These are phyloP conservation scores for Drosophila cognata DNA, from an alignment of 2,888 invertebrate species.

Conservation along the genomic window DNA sequence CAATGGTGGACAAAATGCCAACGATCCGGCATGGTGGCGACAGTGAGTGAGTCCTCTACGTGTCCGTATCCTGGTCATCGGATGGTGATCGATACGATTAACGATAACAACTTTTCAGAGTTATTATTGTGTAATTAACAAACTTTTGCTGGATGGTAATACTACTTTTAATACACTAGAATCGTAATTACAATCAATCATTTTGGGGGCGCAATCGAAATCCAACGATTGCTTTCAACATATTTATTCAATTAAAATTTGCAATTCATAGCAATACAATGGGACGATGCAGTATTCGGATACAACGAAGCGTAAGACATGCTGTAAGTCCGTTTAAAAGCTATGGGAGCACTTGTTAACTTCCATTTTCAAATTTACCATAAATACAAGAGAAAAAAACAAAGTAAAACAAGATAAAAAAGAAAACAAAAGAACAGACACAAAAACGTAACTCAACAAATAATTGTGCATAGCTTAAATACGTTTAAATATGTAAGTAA, in stretches of 20 bases:
- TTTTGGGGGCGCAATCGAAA: constrained; percentile 15
- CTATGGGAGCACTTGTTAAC: constrained; percentile 38
- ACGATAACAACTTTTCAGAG: constrained; percentile 40
- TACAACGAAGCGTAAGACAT: constrained; percentile 39
- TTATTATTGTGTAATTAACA: constrained; percentile 32
- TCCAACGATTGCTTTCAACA: constrained; percentile 45
- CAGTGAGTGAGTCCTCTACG: constrained; percentile 50
- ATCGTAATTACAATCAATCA: constrained; percentile 25
- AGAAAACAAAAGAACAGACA: constrained; percentile 20
- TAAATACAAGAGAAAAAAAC: constrained; percentile 16
- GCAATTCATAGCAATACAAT: constrained; percentile 55
- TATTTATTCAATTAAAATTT: constrained; percentile 60
- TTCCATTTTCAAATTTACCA: constrained; percentile 30
- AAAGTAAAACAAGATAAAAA: constrained; percentile 5
- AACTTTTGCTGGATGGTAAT: constrained; percentile 48
- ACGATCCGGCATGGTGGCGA: constrained; percentile 83
- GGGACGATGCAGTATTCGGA: constrained; percentile 50
- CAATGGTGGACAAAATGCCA: constrained; percentile 74
- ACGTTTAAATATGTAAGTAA: constrained; percentile 76
- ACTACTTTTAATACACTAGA: constrained; percentile 22
- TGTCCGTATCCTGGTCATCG: not conserved
- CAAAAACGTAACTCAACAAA: constrained; percentile 41
- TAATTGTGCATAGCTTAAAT: constrained; percentile 77
- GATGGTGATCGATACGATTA: constrained; percentile 27
- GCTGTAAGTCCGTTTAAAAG: constrained; percentile 52